Conservation (phyloP, 1,140 invertebrate species). For the Drosophila ironensis region DNA sequence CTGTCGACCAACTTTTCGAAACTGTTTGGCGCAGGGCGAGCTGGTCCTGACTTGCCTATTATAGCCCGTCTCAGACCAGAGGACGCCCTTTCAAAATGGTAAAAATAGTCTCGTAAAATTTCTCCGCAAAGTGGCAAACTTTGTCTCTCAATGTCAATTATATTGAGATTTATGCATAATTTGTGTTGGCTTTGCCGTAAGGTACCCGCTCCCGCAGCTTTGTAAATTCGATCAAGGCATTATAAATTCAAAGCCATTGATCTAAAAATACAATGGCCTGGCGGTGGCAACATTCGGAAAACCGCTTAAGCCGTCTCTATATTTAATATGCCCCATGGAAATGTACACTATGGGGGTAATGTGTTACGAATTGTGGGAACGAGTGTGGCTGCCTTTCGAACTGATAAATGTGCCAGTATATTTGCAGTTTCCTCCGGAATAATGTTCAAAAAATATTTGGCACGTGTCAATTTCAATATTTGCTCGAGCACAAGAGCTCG, state of each 20-base stretch:
- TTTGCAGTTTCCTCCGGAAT: neutral
- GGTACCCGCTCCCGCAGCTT: neutral
- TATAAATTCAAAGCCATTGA: slow-evolving; percentile 39
- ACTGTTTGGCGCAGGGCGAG: slow-evolving; percentile 8
- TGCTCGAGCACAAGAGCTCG: slow-evolving; percentile 5
- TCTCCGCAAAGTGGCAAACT: slow-evolving; percentile 40
- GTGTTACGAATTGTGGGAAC: neutral
- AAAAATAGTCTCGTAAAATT: slow-evolving; percentile 43
- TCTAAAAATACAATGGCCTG: slow-evolving; percentile 46
- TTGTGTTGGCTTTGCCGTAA: slow-evolving; percentile 32
- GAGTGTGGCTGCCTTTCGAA: neutral
- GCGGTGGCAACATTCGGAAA: slow-evolving; percentile 8
- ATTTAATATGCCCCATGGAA: neutral
- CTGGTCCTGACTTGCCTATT: slow-evolving; percentile 31
- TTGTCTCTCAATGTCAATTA: slow-evolving; percentile 57
- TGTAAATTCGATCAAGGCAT: slow-evolving; percentile 19
- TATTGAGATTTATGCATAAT: slow-evolving; percentile 71
- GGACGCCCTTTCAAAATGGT: slow-evolving; percentile 25
- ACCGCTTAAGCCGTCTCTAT: neutral
- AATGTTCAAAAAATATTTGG: slow-evolving; percentile 6
- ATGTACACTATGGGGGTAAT: neutral
- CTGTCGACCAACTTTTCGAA: slow-evolving; percentile 25
- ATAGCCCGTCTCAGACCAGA: slow-evolving; percentile 26
- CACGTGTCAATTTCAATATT: slow-evolving; percentile 54
- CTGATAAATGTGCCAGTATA: too few species aligned